Evolutionary conservation across 1,140 invertebrate species (phyloP), one percentile per base, ranked within the genome.

Genomic region (Kradibia gibbosae): DNA sequence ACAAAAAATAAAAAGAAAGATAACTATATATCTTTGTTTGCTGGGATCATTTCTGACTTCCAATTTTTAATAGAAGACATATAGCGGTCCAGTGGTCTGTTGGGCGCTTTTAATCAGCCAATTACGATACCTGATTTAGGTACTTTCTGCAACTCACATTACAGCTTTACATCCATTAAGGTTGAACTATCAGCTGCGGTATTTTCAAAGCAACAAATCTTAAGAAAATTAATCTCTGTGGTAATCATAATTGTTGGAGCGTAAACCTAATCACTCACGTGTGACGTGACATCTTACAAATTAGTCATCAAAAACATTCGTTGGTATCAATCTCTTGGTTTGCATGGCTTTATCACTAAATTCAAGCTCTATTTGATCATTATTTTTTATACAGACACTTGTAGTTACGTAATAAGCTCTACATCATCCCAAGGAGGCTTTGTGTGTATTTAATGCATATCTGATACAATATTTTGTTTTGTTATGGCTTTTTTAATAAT

Each of bases 61-160:
- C 3, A 22, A 67, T 39, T 39, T n/a, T 10, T 7, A 22, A 39
- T 39, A 39, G 62, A 3, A 10, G 34, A 20, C 7, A 22, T 3
- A 3, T 2, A 17, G 25, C 15, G 62, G 20, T 15, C 62, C 62
- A 65, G 62, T 67, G 62, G 34, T 22, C 62, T 67, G 39, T 67
- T 36, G 34, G 17, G 0, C 34, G 3, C 31, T 39, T 67, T 36
- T 67, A 67, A 67, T 67, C 62, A 17, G 20, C 8, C 3, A n/a
- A 22, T 36, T 8, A 31, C 62, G 62, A 67, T 36, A 67, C 62
- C 62, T 67, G 62, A 67, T 67, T 67, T 67, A 36, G 62, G 62
- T 67, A 17, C 62, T 39, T 67, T 67, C 39, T 67, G 39, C 20
- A 67, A 22, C 62, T n/a, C 36, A 67, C 62, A 36, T 36, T 22